Conservation (phyloP, 2,888 invertebrate species). For the Zaprionus obscuricornis region DNA sequence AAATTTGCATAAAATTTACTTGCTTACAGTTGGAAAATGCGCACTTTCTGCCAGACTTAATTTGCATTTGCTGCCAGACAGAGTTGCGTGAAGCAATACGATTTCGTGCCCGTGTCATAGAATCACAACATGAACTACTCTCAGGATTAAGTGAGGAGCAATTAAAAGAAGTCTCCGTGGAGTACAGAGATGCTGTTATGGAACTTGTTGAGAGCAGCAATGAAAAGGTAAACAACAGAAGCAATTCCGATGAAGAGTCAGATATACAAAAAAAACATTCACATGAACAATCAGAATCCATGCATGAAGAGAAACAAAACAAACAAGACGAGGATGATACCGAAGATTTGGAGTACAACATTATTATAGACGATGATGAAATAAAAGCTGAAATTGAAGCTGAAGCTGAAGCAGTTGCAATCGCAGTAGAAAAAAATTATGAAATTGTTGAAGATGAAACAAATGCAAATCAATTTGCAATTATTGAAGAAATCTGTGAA, state of each 20-base stretch:
- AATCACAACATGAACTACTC: conserved; percentile 43
- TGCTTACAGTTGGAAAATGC: conserved; percentile 41
- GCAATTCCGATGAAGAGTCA: conserved; percentile 3
- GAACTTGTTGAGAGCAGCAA: neutral
- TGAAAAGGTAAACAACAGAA: neutral
- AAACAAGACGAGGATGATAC: conserved; percentile 22
- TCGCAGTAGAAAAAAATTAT: no score
- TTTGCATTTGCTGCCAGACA: conserved; percentile 51
- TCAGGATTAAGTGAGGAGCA: conserved; percentile 33
- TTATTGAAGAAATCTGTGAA: neutral
- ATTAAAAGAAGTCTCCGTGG: conserved; percentile 22
- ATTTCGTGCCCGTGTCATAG: conserved; percentile 48
- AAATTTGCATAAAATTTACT: neutral
- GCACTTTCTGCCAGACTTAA: conserved; percentile 39
- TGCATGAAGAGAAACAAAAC: neutral
- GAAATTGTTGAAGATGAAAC: neutral
- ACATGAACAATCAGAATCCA: no score
- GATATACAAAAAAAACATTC: no score
- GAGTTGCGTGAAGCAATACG: conserved; percentile 41
- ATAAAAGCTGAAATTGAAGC: conserved; percentile 9
- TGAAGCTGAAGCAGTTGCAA: conserved; percentile 2
- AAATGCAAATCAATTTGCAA: conserved; percentile 3
- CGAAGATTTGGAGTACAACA: conserved; percentile 39
- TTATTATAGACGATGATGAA: conserved; percentile 32
- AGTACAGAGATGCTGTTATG: conserved; percentile 28